Conservation (phyloP, 2,888 invertebrate genomes). For the Cephalotes varians region DNA sequence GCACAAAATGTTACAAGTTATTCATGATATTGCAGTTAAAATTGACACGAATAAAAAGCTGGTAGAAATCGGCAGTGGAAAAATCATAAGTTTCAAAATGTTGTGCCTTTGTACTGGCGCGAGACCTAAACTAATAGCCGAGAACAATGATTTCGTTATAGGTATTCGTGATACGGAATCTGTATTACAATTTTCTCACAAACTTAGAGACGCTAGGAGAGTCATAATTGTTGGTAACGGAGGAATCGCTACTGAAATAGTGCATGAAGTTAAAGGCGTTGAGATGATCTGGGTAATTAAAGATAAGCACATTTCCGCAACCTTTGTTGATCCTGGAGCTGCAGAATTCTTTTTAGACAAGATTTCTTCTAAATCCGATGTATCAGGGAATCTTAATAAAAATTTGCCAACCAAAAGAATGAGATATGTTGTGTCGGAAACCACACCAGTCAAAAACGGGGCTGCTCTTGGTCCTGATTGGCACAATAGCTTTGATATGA, state of each 20-base stretch:
- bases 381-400: slow-evolving; percentile 30
- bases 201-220: slow-evolving; percentile 89
- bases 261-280: slow-evolving; percentile 94
- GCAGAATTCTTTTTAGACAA: slow-evolving; percentile 94
- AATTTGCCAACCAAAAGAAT: slow-evolving; percentile 87
- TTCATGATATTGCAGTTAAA: slow-evolving; percentile 89
- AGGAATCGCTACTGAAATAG: slow-evolving; percentile 99
- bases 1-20: slow-evolving; percentile 89
- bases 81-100: slow-evolving; percentile 90
- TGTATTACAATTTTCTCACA: slow-evolving; percentile 91
- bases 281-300: slow-evolving; percentile 97
- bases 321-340: slow-evolving; percentile 98
- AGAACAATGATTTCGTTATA: slow-evolving; percentile 89
- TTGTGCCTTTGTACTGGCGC: slow-evolving; percentile 97
- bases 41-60: slow-evolving; percentile 87
- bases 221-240: slow-evolving; percentile 98
- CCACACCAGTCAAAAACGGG: slow-evolving; percentile 88
- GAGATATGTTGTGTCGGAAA: slow-evolving; percentile 89
- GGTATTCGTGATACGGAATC: slow-evolving; percentile 98
- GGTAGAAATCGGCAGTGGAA: slow-evolving; percentile 87
- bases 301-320: slow-evolving; percentile 96
- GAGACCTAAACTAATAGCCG: slow-evolving; percentile 91
- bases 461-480: slow-evolving; percentile 99
- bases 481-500: slow-evolving; percentile 91
- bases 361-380: slow-evolving; percentile 75